Conservation (phyloP, 2,797 vertebrate genomes). For the Phataginus tetradactyla region DNA sequence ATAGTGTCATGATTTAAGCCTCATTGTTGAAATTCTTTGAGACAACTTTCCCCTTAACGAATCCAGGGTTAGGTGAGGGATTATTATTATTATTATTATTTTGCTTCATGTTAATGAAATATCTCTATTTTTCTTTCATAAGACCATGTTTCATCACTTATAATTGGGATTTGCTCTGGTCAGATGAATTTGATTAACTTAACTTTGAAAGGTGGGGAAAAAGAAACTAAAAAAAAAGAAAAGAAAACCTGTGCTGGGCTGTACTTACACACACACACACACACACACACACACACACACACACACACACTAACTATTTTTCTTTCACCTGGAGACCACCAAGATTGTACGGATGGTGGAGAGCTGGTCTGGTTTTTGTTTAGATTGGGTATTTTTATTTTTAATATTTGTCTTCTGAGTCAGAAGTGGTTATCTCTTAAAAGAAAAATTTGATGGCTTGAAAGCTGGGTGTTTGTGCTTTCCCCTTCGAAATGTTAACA, state of each 20-base stretch:
- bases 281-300: neutral
- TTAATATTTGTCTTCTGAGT: slow-evolving; percentile 84
- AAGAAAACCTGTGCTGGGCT: slow-evolving; percentile 29
- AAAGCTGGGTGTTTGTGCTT: slow-evolving; percentile 81
- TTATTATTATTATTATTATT: neutral
- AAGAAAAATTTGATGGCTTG: slow-evolving; percentile 83
- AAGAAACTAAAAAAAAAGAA: slow-evolving; percentile 17
- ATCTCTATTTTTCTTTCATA: slow-evolving; percentile 63
- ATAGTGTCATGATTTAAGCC: neutral
- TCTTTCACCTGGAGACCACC: slow-evolving; percentile 81
- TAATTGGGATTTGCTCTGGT: slow-evolving; percentile 63
- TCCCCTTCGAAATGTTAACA: slow-evolving; percentile 83
- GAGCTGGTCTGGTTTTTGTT: slow-evolving; percentile 78
- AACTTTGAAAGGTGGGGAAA: slow-evolving; percentile 27
- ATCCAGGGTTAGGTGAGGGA: neutral
- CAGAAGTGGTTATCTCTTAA: slow-evolving; percentile 81
- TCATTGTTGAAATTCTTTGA: slow-evolving; percentile 60
- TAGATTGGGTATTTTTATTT: slow-evolving; percentile 84
- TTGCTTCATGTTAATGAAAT: slow-evolving; percentile 49
- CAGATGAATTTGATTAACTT: slow-evolving; percentile 64
- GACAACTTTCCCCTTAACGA: slow-evolving; percentile 13
- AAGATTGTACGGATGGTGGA: slow-evolving; percentile 49
- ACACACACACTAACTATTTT: neutral
- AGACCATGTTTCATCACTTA: slow-evolving; percentile 62
- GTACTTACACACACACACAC: neutral